Evolutionary conservation across 2,888 invertebrate species (phyloP).

Genomic region (Epistrophe grossulariae): DNA sequence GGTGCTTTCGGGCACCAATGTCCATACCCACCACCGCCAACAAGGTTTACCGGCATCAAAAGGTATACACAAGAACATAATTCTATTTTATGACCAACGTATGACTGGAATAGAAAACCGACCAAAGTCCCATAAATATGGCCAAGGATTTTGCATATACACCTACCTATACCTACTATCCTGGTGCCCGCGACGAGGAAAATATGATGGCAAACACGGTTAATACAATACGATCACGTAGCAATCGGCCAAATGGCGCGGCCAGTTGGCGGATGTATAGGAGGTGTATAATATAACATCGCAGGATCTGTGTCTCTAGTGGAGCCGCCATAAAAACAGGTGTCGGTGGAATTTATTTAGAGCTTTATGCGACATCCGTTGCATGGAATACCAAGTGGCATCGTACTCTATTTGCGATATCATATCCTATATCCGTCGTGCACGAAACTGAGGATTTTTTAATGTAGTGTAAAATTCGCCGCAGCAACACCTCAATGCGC

Average conservation of each 20-base stretch:
- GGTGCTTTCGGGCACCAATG: background rate
- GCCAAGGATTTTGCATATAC: conserved; percentile 66
- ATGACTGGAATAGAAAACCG: conserved; percentile 73
- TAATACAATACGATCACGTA: conserved; percentile 68
- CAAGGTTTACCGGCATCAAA: conserved; percentile 61
- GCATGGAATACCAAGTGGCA: conserved; percentile 70
- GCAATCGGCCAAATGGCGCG: conserved; percentile 59
- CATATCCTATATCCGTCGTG: background rate
- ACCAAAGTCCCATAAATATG: conserved; percentile 59
- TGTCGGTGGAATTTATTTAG: conserved; percentile 75
- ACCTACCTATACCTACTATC: background rate
- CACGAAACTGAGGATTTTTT: conserved; percentile 59
- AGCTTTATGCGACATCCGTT: conserved; percentile 72
- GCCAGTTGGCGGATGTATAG: background rate
- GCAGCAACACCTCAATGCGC: conserved; percentile 74
- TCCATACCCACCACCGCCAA: conserved; percentile 1
- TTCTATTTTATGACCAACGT: conserved; percentile 73
- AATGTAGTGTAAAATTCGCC: conserved; percentile 73
- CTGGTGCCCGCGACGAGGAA: no score
- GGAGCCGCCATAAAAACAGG: conserved; percentile 74
- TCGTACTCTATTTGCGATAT: conserved; percentile 6
- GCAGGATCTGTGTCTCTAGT: conserved; percentile 68
- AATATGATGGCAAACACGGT: conserved; percentile 1
- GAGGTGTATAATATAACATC: background rate
- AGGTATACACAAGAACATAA: conserved; percentile 70